Conservation (phyloP, 2,797 vertebrate genomes). For the Astyanax mexicanus region DNA sequence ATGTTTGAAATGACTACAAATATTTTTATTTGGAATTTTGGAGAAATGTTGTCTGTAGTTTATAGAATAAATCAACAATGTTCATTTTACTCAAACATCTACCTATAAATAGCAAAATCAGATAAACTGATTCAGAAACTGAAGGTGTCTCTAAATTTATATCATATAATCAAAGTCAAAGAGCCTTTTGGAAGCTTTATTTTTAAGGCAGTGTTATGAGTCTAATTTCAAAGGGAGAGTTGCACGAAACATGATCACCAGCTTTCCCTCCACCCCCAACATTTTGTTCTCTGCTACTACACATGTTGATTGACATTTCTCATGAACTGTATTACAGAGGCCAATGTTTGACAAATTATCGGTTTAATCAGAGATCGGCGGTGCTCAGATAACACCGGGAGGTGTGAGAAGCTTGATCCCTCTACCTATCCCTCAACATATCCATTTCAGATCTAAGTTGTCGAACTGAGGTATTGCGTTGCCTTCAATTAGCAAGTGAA, state of each 20-base stretch:
- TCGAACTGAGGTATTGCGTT: constrained; percentile 31
- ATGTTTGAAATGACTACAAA: no score
- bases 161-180: no score
- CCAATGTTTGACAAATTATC: constrained; percentile 31
- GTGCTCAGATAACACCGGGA: constrained; percentile 39
- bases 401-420: constrained; percentile 32
- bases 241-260: neutral
- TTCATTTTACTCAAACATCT: no score
- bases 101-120: no score
- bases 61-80: no score
- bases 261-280: neutral
- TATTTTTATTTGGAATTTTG: no score
- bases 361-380: constrained; percentile 26
- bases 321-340: constrained; percentile 28
- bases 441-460: constrained; percentile 37
- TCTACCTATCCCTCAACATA: constrained; percentile 8
- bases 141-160: no score
- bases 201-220: neutral
- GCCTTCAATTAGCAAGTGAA: constrained; percentile 18
- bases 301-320: constrained; percentile 23
- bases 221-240: neutral
- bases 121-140: no score
- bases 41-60: no score
- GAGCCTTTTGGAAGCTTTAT: neutral
- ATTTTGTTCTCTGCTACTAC: neutral